Evolutionary conservation across 1,140 invertebrate species (phyloP), one percentile per base, ranked within the genome.

Genomic region (Rhopalosiphum maidis): DNA sequence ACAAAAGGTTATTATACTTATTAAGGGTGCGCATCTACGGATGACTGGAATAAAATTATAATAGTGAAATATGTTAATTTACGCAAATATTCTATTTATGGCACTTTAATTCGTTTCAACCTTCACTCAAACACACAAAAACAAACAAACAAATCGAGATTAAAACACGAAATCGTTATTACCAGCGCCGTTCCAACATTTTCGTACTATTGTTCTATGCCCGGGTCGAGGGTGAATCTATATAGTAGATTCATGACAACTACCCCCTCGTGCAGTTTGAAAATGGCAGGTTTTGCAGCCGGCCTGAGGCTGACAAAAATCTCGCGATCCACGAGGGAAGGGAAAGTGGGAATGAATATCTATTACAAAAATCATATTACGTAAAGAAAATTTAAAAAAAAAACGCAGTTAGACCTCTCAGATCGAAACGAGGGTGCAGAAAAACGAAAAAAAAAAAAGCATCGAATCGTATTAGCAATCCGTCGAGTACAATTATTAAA

Each of bases 1-100:
- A n/a, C 60, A 68, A 77, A 77, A n/a, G 60, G n/a, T 77, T 77
- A 77, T 77, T 35, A 21, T n/a, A 77, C 60, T 77, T 77, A 77
- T 77, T 77, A 77, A 77, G n/a, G n/a, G 60, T 77, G 30, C 60
- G 30, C 15, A 77, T 77, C 60, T n/a, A 77, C 60, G 60, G 60
- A n/a, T 77, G 60, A 77, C 60, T 77, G 30, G 60, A 77, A 77
- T 77, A 77, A 77, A 77, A 77, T 77, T n/a, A 77, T 77, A 77
- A 77, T 77, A 77, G 60, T 77, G 30, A 18, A 77, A 77, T 77
- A 77, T 77, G 60, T 77, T 77, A 77, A 77, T 77, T 77, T 77
- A 18, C 60, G 30, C n/a, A 77, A 77, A 77, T 77, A 77, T 77
- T 77, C 60, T 77, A 77, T n/a, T n/a, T 77, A 77, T 77, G n/a